Percentiles rank a stretch among this genome's conserved stretches.
Conservation (phyloP, 1,140 invertebrate species). For the Apis cerana region DNA sequence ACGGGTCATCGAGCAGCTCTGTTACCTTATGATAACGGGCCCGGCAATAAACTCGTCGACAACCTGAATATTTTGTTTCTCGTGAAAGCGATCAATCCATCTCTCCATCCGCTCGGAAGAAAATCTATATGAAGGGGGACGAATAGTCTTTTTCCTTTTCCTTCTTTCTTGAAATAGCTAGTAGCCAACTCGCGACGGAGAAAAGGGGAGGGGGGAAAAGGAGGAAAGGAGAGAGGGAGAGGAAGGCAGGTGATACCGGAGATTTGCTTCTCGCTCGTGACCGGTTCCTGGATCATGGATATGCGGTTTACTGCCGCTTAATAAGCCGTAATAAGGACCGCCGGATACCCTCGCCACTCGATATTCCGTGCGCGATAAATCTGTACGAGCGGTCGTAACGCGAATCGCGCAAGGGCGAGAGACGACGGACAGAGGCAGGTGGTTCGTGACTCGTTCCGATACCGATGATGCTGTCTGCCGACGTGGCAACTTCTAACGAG, state of each 20-base stretch:
- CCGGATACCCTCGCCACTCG: conserved; percentile 39
- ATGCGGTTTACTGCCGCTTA: conserved; percentile 70
- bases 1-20: not conserved
- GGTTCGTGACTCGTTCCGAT: conserved; percentile 41
- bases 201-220: conserved; percentile 13
- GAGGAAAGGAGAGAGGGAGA: not conserved
- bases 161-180: not conserved
- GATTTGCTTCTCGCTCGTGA: conserved; percentile 60
- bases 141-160: not conserved
- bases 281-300: conserved; percentile 66
- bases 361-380: conserved; percentile 67
- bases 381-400: conserved; percentile 53
- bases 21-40: not conserved
- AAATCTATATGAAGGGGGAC: not conserved
- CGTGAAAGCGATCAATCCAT: not conserved
- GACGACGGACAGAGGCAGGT: conserved; percentile 43
- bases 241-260: conserved; percentile 56
- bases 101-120: not conserved
- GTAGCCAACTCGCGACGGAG: not conserved
- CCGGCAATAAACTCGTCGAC: not conserved
- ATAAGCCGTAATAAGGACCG: conserved; percentile 73
- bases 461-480: conserved; percentile 2
- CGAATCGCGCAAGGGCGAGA: conserved; percentile 46
- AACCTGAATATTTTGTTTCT: not conserved
- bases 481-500: conserved; percentile 13